A percentile compares a stretch with the other conserved stretches of the same genome.
Evolutionary conservation across 2,113 vertebrate species (phyloP).

Genomic region (Nycticryphes semicollaris): DNA sequence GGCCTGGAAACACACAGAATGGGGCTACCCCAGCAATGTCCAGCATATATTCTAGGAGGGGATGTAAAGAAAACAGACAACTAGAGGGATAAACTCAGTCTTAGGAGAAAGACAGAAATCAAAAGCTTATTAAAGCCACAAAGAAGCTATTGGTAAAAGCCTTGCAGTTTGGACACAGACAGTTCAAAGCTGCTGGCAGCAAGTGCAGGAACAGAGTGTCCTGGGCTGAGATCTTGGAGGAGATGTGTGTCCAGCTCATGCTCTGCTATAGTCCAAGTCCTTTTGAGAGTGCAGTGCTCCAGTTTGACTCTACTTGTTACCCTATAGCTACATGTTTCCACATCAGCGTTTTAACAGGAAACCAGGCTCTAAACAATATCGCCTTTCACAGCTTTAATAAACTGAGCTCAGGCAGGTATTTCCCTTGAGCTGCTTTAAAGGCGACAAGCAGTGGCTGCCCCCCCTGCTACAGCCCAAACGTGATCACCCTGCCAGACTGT

Average conservation of each 20-base stretch:
- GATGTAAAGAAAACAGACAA: background rate
- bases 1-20: background rate
- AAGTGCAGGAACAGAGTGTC: background rate
- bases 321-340: background rate
- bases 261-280: background rate
- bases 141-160: conserved; percentile 15
- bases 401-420: background rate
- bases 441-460: background rate
- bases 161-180: background rate
- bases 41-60: background rate
- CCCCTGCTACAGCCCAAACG: background rate
- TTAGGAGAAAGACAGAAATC: background rate
- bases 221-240: background rate
- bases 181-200: conserved; percentile 23
- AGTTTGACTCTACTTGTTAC: background rate
- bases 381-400: background rate
- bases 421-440: background rate
- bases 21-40: background rate
- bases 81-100: background rate
- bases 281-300: background rate
- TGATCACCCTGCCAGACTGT: background rate
- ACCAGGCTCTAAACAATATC: background rate
- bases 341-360: background rate
- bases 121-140: background rate
- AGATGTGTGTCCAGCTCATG: background rate